A percentile compares a stretch with the other conserved stretches of the same genome.
phyloP scores from a whole-genome alignment of 2,113 vertebrate genomes.

The Psophia crepitans region DNA sequence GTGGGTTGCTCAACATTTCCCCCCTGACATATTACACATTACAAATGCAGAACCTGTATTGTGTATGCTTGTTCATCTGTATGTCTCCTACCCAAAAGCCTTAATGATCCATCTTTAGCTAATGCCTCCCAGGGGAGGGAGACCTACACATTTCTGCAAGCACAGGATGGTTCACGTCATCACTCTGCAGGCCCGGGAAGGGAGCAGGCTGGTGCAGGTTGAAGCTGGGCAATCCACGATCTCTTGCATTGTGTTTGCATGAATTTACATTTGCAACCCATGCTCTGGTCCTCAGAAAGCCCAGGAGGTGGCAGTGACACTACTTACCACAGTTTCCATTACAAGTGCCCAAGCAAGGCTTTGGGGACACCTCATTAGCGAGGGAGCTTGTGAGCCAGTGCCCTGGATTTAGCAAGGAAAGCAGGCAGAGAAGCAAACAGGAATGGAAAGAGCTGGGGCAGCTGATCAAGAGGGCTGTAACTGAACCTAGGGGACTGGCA shows the following conservation, averaged over 20 bases:
- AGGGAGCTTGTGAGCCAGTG: background rate
- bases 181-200: background rate
- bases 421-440: background rate
- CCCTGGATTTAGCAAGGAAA: background rate
- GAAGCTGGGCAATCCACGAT: background rate
- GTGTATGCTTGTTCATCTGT: background rate
- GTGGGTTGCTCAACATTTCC: background rate
- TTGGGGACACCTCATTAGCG: background rate
- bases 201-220: background rate
- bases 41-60: background rate
- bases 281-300: background rate
- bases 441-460: background rate
- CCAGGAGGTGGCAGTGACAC: constrained; percentile 42
- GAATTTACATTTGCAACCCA: background rate
- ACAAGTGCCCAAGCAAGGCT: background rate
- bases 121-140: background rate
- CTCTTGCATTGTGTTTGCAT: background rate
- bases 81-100: background rate
- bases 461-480: background rate
- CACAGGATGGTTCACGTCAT: background rate
- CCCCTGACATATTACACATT: background rate
- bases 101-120: background rate
- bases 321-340: background rate
- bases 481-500: background rate
- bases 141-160: background rate